Evolutionary conservation across 2,888 invertebrate species (phyloP).

Genomic region (Pseudanteris insignis): DNA sequence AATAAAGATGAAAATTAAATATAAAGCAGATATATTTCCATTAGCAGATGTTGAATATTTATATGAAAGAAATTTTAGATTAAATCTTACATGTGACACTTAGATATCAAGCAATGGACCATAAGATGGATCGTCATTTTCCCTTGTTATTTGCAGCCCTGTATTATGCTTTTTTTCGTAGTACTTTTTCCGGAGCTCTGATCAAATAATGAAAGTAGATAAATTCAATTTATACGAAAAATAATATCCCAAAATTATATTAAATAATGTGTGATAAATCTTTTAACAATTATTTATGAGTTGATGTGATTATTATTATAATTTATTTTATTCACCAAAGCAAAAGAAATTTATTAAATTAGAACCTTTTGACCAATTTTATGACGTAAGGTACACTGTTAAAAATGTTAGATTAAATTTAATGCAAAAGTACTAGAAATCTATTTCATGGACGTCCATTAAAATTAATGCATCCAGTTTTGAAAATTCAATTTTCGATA

Average conservation of each 20-base stretch:
- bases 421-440: too few relatives aligned
- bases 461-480: too few relatives aligned
- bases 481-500: too few relatives aligned
- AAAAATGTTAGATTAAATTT: too few relatives aligned
- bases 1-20: too few relatives aligned
- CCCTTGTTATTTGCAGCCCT: conserved; percentile 43
- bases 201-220: conserved; percentile 29
- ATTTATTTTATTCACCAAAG: background rate
- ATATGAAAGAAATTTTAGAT: conserved; percentile 33
- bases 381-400: too few relatives aligned
- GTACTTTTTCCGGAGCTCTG: conserved; percentile 21
- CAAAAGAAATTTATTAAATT: too few relatives aligned
- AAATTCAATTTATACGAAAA: conserved; percentile 7
- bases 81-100: conserved; percentile 44
- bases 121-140: conserved; percentile 50
- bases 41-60: conserved; percentile 13
- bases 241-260: background rate
- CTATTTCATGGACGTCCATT: too few relatives aligned
- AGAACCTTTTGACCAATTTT: too few relatives aligned
- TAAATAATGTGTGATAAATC: background rate
- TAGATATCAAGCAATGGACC: conserved; percentile 48
- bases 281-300: background rate
- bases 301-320: background rate
- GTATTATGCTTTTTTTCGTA: conserved; percentile 29
- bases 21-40: too few relatives aligned